Base-by-base conservation (phyloP, 2,888 invertebrate species). In the Acronicta alni region DNA sequence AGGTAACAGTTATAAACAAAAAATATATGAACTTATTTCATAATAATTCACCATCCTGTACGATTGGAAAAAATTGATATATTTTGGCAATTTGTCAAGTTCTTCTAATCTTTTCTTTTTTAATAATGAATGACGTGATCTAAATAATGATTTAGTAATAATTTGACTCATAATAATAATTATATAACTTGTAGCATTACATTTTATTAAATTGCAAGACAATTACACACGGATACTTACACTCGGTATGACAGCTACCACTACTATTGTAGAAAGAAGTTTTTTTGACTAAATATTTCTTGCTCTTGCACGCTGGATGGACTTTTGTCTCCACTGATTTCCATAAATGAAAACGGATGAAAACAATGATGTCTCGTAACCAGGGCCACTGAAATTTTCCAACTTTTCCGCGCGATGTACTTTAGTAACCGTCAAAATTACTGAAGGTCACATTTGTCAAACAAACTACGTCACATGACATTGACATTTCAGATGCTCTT, bases 131-230 rank as follows among this genome's bases (percentile, higher is more conserved):
- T 51, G n/a, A n/a, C 20, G 18, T 41, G n/a, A 12, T 7, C 53
- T 39, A 49, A 39, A 51, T 35, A 63, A 60, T 57, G 56, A 67
- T 43, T 42, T 43, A 41, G 23, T 57, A 46, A 61, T 39, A 41
- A 57, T 63, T 72, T 45, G 64, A 66, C 63, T 57, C 62, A 60
- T n/a, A 85, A 86, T 89, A 89, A 89, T 88, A 83, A 86, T 89
- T 89, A 89, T 88, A 83, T 90, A 91, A 90, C 87, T 69, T 66
- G 63, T 70, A 52, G 51, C 51, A 60, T 57, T 79, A 77, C 67
- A 20, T 15, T 20, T 80, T 81, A 87, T 79, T 81, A 7, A 26
- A 89, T 91, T 92, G 86, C 89, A 88, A 87, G 88, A 91, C 83
- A 67, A 66, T 70, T 61, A 53, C 52, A 59, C 60, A 65, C 18